Evolutionary conservation across 1,140 invertebrate genomes (phyloP).

Genomic region (Oncopodura yosiiana): DNA sequence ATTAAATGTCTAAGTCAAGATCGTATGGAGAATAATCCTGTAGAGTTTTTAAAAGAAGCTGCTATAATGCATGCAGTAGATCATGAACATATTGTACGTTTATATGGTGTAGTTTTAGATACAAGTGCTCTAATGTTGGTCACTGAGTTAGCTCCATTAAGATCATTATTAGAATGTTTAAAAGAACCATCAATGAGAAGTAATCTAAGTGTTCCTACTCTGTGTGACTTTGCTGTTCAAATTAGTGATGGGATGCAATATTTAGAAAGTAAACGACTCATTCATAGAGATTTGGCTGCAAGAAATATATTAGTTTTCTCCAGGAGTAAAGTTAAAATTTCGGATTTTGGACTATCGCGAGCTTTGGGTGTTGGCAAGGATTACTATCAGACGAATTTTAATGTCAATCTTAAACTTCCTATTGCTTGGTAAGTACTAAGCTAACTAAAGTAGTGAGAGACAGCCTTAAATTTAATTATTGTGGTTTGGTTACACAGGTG

Average conservation of each 20-base stretch:
- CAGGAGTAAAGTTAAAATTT: constrained; percentile 95
- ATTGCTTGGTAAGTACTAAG: constrained; percentile 75
- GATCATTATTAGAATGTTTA: constrained; percentile 89
- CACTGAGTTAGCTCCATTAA: constrained; percentile 86
- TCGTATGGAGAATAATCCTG: constrained; percentile 86
- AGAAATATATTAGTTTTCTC: constrained; percentile 92
- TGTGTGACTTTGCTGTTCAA: constrained; percentile 86
- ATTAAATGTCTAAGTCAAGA: constrained; percentile 92
- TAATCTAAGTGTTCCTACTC: constrained; percentile 77
- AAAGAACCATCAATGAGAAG: constrained; percentile 78
- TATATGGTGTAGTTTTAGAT: constrained; percentile 95
- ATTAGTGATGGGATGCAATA: constrained; percentile 96
- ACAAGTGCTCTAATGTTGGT: constrained; percentile 92
- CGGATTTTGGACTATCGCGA: constrained; percentile 90
- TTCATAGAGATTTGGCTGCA: constrained; percentile 88
- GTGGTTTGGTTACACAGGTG: constrained; percentile 50
- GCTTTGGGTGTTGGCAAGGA: constrained; percentile 95
- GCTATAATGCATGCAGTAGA: constrained; percentile 96
- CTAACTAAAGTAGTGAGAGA: background rate
- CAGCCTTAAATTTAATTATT: background rate
- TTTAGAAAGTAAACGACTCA: constrained; percentile 82
- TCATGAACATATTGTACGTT: constrained; percentile 87
- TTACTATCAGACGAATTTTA: constrained; percentile 98
- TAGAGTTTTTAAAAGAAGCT: constrained; percentile 95
- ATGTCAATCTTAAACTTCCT: constrained; percentile 91